phyloP scores from a whole-genome alignment of 2,888 invertebrate species.

The Eubasilissa splendida region DNA sequence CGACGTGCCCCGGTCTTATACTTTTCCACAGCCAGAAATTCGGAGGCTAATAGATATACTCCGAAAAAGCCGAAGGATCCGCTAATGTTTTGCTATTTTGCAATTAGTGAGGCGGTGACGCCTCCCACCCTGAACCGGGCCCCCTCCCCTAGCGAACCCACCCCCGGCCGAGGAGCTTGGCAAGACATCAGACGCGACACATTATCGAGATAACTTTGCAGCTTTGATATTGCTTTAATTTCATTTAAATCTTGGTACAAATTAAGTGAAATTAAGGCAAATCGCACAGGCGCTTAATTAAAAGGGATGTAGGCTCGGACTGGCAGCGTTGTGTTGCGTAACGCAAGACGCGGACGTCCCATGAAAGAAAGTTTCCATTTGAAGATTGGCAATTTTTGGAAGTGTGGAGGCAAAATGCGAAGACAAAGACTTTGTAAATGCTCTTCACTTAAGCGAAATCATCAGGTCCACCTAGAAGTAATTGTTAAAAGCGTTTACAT shows the following conservation, averaged over 20 bases:
- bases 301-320: conserved; percentile 51
- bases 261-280: conserved; percentile 63
- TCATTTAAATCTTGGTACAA: conserved; percentile 59
- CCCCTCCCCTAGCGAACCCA: conserved; percentile 5
- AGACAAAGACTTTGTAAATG: conserved; percentile 34
- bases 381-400: conserved; percentile 39
- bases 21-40: conserved; percentile 30
- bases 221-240: conserved; percentile 58
- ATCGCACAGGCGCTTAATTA: conserved; percentile 58
- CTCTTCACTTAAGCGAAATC: conserved; percentile 4
- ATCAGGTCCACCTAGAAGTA: conserved; percentile 6
- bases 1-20: conserved; percentile 35
- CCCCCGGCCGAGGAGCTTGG: conserved; percentile 19
- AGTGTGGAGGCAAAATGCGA: conserved; percentile 28
- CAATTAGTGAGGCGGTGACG: conserved; percentile 45
- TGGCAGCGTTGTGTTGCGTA: conserved; percentile 45
- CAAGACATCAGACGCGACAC: conserved; percentile 57
- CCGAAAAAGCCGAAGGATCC: conserved; percentile 43
- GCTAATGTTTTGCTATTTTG: conserved; percentile 53
- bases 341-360: conserved; percentile 36
- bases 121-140: conserved; percentile 25
- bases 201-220: conserved; percentile 57
- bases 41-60: conserved; percentile 37
- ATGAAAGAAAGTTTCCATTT: conserved; percentile 35
- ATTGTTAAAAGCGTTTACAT: too few relatives aligned